Base-by-base conservation (phyloP, 2,113 vertebrate genomes). In the Ondatra zibethicus region DNA sequence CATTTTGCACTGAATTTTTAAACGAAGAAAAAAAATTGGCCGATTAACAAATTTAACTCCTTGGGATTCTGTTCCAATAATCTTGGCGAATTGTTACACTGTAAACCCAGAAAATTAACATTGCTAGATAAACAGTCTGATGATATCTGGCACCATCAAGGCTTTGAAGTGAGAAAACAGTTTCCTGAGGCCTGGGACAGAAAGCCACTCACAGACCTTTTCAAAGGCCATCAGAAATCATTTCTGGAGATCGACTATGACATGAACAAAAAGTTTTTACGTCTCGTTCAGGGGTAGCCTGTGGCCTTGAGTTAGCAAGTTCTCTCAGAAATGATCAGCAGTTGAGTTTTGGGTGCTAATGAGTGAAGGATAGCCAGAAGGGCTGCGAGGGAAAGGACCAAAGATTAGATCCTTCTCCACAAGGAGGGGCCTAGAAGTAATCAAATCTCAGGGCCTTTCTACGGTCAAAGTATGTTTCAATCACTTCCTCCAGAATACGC, bases 211-310 rank as follows among this genome's bases (percentile, higher is more conserved):
- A 98, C 97, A 98, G 98, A 99, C 98, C 98, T 99, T 99, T 99
- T 98, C 98, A 98, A 97, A 98, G 97, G 95, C 95, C 98, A 97
- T 98, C 98, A 98, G 97, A 97, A 98, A 88, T 98, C 98, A 98
- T 98, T 98, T 98, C 27, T 97, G 50, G 97, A 98, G 98, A 99
- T 98, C 98, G 98, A 97, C 89, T 92, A 91, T 97, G 98, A 97
- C 98, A 50, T 96, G 98, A 98, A 98, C 98, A 98, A 98, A 99
- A 98, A 98, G 98, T 97, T 98, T 98, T 97, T 92, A 97, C 98
- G 98, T 96, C 98, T 96, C 98, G 94, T 98, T 98, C 98, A 86
- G 91, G 97, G 97, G 93, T 98, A 93, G 98, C 98, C 98, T 0
- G 0, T 98, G 98, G 98, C 98, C 98, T 98, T 98, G 87, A 98